Evolutionary conservation across 1,140 invertebrate species (phyloP).

Genomic region (Adelges cooleyi): DNA sequence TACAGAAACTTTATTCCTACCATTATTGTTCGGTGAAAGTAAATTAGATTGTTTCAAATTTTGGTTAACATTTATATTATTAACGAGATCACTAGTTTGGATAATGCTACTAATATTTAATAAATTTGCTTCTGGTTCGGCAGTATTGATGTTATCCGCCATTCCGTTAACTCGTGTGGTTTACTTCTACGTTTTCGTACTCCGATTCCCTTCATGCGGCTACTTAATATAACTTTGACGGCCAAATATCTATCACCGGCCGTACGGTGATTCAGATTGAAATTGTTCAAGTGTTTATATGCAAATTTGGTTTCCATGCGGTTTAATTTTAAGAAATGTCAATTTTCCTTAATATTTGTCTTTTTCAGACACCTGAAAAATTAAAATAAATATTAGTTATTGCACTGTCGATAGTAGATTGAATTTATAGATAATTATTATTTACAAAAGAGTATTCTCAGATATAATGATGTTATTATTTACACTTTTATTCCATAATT

Average conservation of each 20-base stretch:
- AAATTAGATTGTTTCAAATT: not conserved
- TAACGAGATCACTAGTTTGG: constrained; percentile 6
- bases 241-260: not conserved
- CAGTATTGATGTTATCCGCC: constrained; percentile 7
- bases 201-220: constrained; percentile 24
- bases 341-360: not conserved
- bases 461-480: too few species aligned
- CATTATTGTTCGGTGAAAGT: not conserved
- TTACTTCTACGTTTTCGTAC: constrained; percentile 13
- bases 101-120: not conserved
- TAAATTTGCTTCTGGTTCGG: not conserved
- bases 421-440: too few species aligned
- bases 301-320: constrained; percentile 24
- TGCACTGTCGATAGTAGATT: too few species aligned
- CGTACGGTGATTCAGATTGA: not conserved
- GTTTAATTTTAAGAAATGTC: constrained; percentile 20
- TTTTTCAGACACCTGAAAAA: not conserved
- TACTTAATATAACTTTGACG: constrained; percentile 5
- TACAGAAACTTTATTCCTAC: not conserved
- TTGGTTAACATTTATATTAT: not conserved
- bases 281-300: not conserved
- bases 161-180: constrained; percentile 21
- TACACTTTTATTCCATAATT: too few species aligned
- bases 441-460: too few species aligned
- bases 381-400: too few species aligned